Evolutionary conservation across 2,113 vertebrate species (phyloP).

Genomic region (Smithornis capensis): DNA sequence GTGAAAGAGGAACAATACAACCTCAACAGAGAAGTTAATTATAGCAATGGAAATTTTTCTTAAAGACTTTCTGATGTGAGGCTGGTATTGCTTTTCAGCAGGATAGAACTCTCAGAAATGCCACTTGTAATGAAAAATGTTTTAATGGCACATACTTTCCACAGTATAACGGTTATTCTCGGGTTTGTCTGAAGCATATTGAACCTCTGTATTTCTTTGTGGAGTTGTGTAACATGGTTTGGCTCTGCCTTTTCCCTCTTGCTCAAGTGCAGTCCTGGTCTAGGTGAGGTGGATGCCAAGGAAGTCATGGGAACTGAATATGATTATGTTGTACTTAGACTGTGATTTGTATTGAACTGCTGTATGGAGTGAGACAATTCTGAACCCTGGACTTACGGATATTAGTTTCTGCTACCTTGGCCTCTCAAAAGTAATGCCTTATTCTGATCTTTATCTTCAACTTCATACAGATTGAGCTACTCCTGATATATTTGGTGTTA

Average conservation of each 20-base stretch:
- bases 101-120: constrained; percentile 32
- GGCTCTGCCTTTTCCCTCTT: constrained; percentile 22
- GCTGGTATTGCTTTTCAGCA: constrained; percentile 51
- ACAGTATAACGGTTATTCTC: constrained; percentile 49
- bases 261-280: neutral
- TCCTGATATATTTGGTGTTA: neutral
- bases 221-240: constrained; percentile 18
- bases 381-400: neutral
- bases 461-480: neutral
- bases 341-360: neutral
- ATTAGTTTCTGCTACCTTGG: neutral
- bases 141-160: constrained; percentile 57
- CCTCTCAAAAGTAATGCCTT: neutral
- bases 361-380: neutral
- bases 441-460: neutral
- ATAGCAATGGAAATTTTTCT: constrained; percentile 48
- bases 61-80: constrained; percentile 12
- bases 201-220: constrained; percentile 29
- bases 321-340: neutral
- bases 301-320: neutral
- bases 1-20: constrained; percentile 19
- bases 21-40: constrained; percentile 26
- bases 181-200: constrained; percentile 22
- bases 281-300: constrained; percentile 16
- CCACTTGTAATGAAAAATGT: constrained; percentile 44